phyloP scores from a whole-genome alignment of 2,113 vertebrate species.

The Otolemur garnettii region DNA sequence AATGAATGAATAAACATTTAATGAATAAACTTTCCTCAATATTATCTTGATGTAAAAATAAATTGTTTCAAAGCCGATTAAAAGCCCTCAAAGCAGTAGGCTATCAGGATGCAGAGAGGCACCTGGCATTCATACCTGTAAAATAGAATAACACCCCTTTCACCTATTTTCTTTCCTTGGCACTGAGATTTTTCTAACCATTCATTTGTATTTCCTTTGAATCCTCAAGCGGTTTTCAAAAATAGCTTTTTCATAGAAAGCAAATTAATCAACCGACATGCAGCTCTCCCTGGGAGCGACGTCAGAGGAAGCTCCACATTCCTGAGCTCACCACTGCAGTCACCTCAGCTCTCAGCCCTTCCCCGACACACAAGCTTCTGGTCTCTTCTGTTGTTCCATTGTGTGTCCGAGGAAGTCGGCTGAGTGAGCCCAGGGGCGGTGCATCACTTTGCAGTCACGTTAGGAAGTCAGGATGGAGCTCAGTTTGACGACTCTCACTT shows the following conservation, averaged over 20 bases:
- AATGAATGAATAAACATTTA: conserved; percentile 62
- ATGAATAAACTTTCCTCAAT: conserved; percentile 41
- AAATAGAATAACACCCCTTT: conserved; percentile 27
- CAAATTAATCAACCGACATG: conserved; percentile 57
- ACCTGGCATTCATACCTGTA: conserved; percentile 1
- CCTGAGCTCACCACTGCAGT: not conserved
- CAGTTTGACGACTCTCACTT: not conserved
- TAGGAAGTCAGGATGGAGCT: not conserved
- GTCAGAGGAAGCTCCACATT: not conserved
- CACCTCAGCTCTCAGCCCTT: not conserved
- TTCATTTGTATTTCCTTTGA: conserved; percentile 70
- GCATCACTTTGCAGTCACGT: not conserved
- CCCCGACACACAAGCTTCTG: accelerated
- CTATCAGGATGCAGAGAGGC: not conserved
- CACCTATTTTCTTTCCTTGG: conserved; percentile 13
- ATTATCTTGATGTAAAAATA: conserved; percentile 60
- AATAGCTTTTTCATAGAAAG: conserved; percentile 59
- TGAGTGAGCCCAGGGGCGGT: not conserved
- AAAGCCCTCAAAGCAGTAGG: not conserved
- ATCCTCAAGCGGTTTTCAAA: conserved; percentile 66
- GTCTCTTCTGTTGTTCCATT: not conserved
- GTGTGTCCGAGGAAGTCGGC: not conserved
- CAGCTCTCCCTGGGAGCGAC: not conserved
- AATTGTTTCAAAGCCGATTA: conserved; percentile 42
- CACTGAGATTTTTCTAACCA: not conserved